These are phyloP conservation scores for Patiria pectinifera DNA, from an alignment of 53 echinoderm and acorn worm genomes.

Conservation along the genomic window DNA sequence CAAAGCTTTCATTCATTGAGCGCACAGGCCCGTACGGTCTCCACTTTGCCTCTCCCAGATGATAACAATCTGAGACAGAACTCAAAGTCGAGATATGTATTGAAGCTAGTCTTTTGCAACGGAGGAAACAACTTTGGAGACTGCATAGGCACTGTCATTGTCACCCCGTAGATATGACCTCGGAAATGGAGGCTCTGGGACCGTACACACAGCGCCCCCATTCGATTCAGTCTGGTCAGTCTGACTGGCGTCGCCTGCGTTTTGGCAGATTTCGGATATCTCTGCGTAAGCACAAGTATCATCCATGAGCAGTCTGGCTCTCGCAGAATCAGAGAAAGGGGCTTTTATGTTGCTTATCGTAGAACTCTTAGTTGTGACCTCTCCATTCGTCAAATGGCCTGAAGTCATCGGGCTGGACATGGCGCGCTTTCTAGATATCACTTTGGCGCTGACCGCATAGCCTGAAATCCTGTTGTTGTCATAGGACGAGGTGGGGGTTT, in stretches of 20 bases:
- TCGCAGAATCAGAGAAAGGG: neutral
- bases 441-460: constrained; percentile 13
- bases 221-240: neutral
- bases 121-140: constrained; percentile 21
- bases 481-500: neutral
- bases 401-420: constrained; percentile 45
- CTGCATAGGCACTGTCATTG: constrained; percentile 40
- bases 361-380: neutral
- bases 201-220: constrained; percentile 39
- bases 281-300: constrained; percentile 44
- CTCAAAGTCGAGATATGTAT: no score
- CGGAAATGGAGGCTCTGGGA: constrained; percentile 30
- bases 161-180: constrained; percentile 15
- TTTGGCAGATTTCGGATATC: constrained; percentile 14
- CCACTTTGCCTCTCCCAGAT: no score
- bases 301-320: neutral
- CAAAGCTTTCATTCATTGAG: no score
- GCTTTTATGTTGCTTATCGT: neutral
- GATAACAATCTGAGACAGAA: no score
- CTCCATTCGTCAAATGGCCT: neutral
- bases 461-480: constrained; percentile 20
- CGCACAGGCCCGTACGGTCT: no score
- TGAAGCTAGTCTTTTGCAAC: neutral
- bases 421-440: constrained; percentile 30
- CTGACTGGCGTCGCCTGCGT: neutral